These are phyloP conservation scores for Polylopha cassiicola DNA, from an alignment of 2,888 invertebrate genomes.

Conservation along the genomic window DNA sequence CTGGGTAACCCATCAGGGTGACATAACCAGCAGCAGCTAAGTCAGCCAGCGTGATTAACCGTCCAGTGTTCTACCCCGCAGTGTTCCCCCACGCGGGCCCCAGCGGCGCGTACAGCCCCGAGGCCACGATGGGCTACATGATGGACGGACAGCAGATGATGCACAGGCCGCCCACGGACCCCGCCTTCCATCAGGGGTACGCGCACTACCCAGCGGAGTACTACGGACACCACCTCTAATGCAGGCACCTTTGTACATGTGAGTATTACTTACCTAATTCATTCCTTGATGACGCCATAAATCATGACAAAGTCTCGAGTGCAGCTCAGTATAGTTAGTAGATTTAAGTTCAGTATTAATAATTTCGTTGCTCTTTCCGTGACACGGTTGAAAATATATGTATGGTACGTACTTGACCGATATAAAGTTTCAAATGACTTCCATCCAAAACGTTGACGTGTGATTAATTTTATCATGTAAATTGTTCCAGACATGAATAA, in stretches of 20 bases:
- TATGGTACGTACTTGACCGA: no score
- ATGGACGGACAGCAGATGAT: conserved; percentile 99
- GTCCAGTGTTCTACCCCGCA: conserved; percentile 76
- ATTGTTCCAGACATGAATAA: conserved; percentile 66
- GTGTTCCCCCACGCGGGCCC: conserved; percentile 97
- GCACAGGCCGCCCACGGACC: conserved; percentile 95
- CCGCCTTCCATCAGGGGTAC: conserved; percentile 96
- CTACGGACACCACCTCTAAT: conserved; percentile 95
- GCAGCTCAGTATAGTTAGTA: conserved; percentile 2
- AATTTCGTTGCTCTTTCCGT: no score
- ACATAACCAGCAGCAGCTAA: conserved; percentile 11
- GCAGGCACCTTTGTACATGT: conserved; percentile 66
- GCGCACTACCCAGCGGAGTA: conserved; percentile 93
- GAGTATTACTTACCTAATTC: conserved; percentile 35
- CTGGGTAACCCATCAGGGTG: conserved; percentile 13
- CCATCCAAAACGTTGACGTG: no score
- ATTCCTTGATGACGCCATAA: not conserved
- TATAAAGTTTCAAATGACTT: not conserved
- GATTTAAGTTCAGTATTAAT: no score
- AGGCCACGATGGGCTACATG: conserved; percentile 97
- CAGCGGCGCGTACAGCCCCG: conserved; percentile 96
- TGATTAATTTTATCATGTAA: conserved; percentile 25
- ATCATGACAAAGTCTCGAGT: not conserved
- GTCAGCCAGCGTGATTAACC: conserved; percentile 66
- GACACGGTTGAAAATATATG: no score